Base-by-base conservation (phyloP, 2,113 vertebrate genomes). In the Lamprotornis superbus region DNA sequence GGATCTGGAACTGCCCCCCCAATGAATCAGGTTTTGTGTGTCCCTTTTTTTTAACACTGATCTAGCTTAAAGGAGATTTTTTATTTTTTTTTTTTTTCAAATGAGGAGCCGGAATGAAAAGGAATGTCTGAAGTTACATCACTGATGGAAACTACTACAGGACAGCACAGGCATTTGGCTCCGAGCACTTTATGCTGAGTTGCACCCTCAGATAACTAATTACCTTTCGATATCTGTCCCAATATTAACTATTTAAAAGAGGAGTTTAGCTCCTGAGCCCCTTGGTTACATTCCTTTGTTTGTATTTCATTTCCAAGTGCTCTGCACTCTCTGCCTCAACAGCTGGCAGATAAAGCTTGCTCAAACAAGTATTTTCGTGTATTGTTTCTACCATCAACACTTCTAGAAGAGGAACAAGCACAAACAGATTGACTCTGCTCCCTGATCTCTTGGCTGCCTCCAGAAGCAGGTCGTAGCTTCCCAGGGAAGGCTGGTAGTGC, bases 331-430 rank as follows among this genome's bases (percentile, higher is more conserved):
- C 68, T 81, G 85, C 65, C 86, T 31, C 69, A 80, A 5, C 16
- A 46, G 39, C 28, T 92, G 70, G 82, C 53, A 65, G 75, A 67
- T 82, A 78, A 78, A 94, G 79, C 89, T 88, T 95, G 89, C 87
- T 96, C 78, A n/a, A 80, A 93, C 96, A 94, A 52, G 93, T 95
- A 81, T 91, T 93, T 92, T 91, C 25, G 5, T 49, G 47, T 92
- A 35, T 83, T 87, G 53, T 86, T 94, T 87, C 79, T 82, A 40
- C 78, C 78, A 11, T 35, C 87, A 94, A 86, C 88, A 47, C 49
- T 60, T 52, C 9, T 0, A 87, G 64, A 84, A 53, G 50, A 80
- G 56, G 57, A 92, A 47, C 88, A 93, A 86, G 90, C 73, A 69
- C 73, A 61, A 95, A 84, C 83, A 89, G 37, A 70, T 76, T 24